Base-by-base conservation (phyloP, 2,113 vertebrate species). In the Sitta europaea region DNA sequence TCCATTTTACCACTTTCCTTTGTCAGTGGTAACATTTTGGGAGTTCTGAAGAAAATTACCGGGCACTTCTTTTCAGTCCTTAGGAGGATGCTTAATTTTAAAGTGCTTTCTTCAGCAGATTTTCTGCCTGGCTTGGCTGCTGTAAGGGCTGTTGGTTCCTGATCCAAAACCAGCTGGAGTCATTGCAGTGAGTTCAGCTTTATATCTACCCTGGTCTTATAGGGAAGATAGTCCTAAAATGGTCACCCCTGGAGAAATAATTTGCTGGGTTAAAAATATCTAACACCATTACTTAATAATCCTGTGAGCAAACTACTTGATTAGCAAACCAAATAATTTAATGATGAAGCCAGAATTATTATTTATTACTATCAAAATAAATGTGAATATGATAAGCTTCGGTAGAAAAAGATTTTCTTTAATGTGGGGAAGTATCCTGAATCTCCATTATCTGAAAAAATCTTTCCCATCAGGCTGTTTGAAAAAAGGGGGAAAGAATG, bases 301-400 rank as follows among this genome's bases (percentile, higher is more conserved):
- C 19, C 51, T 62, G 13, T 94, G 35, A 88, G 35, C 12, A 86
- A 82, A 72, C 45, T 3, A 1, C 27, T 92, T 15, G 12, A 80
- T 90, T 33, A 86, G 42, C 58, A 91, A 82, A 68, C 14, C 38
- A 81, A 86, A 89, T 92, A 80, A 95, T 85, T 82, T 38, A 68
- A 33, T 12, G 12, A 70, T 91, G 89, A 91, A 29, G 29, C 16
- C 43, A 85, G 66, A 75, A 85, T 94, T 76, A 48, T 53, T 93
- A 67, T 43, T 77, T 78, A 29, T 79, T 54, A 12, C 12, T 66
- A 54, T 5, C 5, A 81, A 86, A 91, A 84, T 55, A 77, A 75
- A 84, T 45, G 18, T 75, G 22, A 84, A 33, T 73, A 73, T 61
- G 40, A 21, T 47, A 84, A 87, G 12, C 21, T 68, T 91, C 58